Percentiles rank a stretch among this genome's conserved stretches.
These are phyloP conservation scores for Smithornis capensis DNA, from an alignment of 2,113 vertebrate genomes.

Conservation along the genomic window DNA sequence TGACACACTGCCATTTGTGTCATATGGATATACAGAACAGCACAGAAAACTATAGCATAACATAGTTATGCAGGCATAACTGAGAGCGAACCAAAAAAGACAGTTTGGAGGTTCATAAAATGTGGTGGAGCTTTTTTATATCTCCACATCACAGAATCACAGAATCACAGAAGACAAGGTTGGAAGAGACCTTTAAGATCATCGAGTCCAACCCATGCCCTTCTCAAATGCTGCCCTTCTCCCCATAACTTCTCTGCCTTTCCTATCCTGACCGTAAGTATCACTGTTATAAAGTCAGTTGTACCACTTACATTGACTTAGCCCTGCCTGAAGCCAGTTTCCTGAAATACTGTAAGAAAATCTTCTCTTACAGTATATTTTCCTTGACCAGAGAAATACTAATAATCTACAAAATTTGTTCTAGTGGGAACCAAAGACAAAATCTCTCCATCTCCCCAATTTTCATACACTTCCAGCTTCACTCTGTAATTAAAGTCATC, in stretches of 20 bases:
- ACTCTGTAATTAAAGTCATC: background rate
- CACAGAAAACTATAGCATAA: background rate
- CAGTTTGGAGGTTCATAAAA: background rate
- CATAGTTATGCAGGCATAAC: background rate
- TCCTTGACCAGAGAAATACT: background rate
- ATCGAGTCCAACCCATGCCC: no score
- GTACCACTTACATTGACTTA: background rate
- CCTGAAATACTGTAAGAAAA: background rate
- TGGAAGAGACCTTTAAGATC: no score
- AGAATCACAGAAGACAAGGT: no score
- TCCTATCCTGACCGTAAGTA: background rate
- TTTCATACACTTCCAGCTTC: background rate
- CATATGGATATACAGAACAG: background rate
- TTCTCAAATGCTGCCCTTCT: background rate
- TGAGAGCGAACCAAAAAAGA: background rate
- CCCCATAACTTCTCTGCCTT: background rate
- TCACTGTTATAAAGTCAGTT: background rate
- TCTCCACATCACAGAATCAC: no score
- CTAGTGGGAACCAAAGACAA: background rate
- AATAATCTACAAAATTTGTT: background rate
- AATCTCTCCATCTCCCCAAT: background rate
- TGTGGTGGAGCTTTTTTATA: accelerated
- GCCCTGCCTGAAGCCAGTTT: background rate
- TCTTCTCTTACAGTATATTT: background rate
- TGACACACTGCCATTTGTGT: background rate